Conservation (phyloP, 2,113 vertebrate genomes). For the Oophaga pumilio region DNA sequence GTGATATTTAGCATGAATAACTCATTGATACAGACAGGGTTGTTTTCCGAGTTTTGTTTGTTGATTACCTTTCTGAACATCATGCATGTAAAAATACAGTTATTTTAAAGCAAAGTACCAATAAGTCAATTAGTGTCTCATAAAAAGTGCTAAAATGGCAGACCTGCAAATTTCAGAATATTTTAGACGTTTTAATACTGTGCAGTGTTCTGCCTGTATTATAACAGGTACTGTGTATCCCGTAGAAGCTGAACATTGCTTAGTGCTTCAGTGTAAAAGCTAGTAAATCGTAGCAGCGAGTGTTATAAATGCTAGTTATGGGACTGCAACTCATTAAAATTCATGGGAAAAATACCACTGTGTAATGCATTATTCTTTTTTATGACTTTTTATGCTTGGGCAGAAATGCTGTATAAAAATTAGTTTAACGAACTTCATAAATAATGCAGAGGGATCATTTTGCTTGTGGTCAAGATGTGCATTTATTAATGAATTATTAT, state of each 20-base stretch:
- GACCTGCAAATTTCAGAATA: background rate
- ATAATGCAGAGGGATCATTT: constrained; percentile 36
- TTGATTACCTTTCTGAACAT: background rate
- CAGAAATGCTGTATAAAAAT: constrained; percentile 37
- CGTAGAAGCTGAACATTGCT: background rate
- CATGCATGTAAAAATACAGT: background rate
- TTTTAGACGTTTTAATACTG: background rate
- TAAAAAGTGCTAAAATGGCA: background rate
- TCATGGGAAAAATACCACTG: background rate
- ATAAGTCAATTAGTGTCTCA: background rate
- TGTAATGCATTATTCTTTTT: constrained; percentile 8
- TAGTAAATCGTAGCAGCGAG: background rate
- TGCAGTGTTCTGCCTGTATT: background rate
- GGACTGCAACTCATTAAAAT: constrained; percentile 18
- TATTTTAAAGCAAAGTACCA: background rate
- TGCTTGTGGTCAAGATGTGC: constrained; percentile 18
- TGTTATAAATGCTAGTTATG: constrained; percentile 2
- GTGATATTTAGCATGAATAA: constrained; percentile 1
- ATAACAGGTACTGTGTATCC: background rate
- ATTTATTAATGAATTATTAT: constrained; percentile 49
- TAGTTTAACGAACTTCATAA: constrained; percentile 30
- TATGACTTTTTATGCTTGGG: background rate
- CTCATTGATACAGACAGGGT: background rate
- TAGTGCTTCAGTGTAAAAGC: background rate
- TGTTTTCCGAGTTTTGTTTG: background rate